Evolutionary conservation across 2,888 invertebrate species (phyloP), one percentile per base, ranked within the genome.

Genomic region (Brachyopa scutellaris): DNA sequence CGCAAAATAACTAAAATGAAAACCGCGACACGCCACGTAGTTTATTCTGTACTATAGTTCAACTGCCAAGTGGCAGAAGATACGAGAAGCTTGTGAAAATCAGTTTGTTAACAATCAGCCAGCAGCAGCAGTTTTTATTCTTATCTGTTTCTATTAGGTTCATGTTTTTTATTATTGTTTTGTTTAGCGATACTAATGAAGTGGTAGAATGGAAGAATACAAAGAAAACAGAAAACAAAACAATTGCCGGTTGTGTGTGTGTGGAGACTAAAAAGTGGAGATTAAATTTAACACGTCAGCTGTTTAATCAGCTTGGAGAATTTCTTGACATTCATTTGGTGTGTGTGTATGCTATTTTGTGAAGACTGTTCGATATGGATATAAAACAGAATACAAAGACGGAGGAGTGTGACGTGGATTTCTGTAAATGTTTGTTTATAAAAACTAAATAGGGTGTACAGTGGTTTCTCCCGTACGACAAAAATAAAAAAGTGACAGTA

Each of bases 141-240:
- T 70, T 70, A 61, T 70, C 59, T 70, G 8, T 6, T 40, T 38
- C 1, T 26, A 8, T 36, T 17, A 23, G n/a, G n/a, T n/a, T n/a
- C n/a, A n/a, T n/a, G n/a, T n/a, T 47, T 19, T 6, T 26, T 45
- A 8, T 19, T 17, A 40, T 74, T 38, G 8, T 11, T 5, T 11
- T 53, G 19, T 33, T 13, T n/a, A n/a, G n/a, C n/a, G n/a, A n/a
- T n/a, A n/a, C n/a, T n/a, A n/a, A n/a, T n/a, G n/a, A n/a, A n/a
- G n/a, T 61, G 47, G 5, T 15, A 13, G 13, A 74, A 61, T 51
- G 9, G 26, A 19, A 38, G 36, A 53, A 61, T 42, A 29, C n/a
- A 36, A 36, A 36, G 3, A 36, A 36, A 11, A n/a, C n/a, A 36
- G 17, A 53, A 69, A 76, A 61, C 76, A 69, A 76, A 76, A 53